phyloP scores from a whole-genome alignment of 2,888 invertebrate species.

The Timema cristinae region DNA sequence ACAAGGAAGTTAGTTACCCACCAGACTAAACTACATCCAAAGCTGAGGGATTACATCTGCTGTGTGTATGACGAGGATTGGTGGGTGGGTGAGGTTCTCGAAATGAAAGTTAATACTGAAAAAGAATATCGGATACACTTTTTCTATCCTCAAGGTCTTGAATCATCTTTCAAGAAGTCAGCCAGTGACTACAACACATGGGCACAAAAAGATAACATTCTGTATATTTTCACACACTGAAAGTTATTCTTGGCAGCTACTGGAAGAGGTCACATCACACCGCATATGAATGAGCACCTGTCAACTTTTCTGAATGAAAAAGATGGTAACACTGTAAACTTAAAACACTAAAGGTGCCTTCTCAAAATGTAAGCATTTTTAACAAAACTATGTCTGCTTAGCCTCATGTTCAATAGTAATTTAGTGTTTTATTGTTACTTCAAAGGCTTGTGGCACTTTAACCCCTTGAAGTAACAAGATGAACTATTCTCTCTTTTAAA shows the following conservation, averaged over 20 bases:
- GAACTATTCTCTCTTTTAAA: neutral
- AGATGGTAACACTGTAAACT: neutral
- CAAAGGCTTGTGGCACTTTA: slow-evolving; percentile 3
- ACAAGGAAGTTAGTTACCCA: too few species aligned
- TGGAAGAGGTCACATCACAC: slow-evolving; percentile 8
- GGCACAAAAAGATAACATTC: slow-evolving; percentile 6
- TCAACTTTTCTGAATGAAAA: neutral
- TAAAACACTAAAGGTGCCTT: neutral
- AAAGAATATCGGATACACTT: too few species aligned
- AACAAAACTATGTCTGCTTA: neutral
- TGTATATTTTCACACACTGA: neutral
- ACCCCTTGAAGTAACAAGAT: neutral
- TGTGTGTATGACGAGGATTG: too few species aligned
- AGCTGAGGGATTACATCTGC: too few species aligned
- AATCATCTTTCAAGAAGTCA: neutral
- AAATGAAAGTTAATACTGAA: too few species aligned
- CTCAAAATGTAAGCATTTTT: neutral
- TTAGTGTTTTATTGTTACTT: neutral
- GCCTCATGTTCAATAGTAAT: neutral
- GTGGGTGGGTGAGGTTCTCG: too few species aligned
- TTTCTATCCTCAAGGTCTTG: too few species aligned
- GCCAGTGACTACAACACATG: slow-evolving; percentile 10
- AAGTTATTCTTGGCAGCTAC: slow-evolving; percentile 5
- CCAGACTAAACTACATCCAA: too few species aligned
- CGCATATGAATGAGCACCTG: slow-evolving; percentile 6